Base-by-base conservation (phyloP, 2,113 vertebrate species). In the Paradoxurus hermaphroditus region DNA sequence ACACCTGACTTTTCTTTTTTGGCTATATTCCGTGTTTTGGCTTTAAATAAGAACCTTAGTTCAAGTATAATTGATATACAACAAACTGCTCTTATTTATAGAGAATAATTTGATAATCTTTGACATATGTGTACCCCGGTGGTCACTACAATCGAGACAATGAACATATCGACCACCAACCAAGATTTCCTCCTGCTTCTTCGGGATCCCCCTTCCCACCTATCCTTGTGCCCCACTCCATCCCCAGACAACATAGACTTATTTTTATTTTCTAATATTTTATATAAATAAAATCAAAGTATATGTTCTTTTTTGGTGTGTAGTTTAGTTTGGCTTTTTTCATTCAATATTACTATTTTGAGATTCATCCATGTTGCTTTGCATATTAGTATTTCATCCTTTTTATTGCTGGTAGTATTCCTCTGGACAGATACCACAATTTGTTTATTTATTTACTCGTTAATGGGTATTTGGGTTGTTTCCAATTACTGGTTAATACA, bases 181-280 rank as follows among this genome's bases (percentile, higher is more conserved):
- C n/a, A 59, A 73, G 10, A 34, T 46, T 87, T 73, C 34, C 1
- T 51, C 3, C 8, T 34, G 31, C 14, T 90, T 94, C n/a, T 70
- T 94, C 59, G 21, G 27, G 36, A 59, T 29, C 6, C 18, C 13
- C 2, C 18, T 11, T 73, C 4, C n/a, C 77, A 2, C 53, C 11
- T 79, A 19, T 81, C 19, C 9, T 2, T 25, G 4, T 0, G 9
- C 2, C 2, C 21, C 31, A 83, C 25, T 4, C 12, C n/a, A 62
- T 67, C 18, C 13, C 72, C 29, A 72, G 34, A 19, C 19, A 85
- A 39, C 15, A 65, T 15, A 51, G 29, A 70, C 63, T 91, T 53
- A 9, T 51, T 95, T 89, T 83, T 67, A 41, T 87, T 79, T 89
- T 83, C 15, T 91, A 86, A 65, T 46, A 89, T 90, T 73, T 91